A percentile compares a stretch with the other conserved stretches of the same genome.
Evolutionary conservation across 2,797 vertebrate species (phyloP).

Genomic region (Sebastes elongatus): DNA sequence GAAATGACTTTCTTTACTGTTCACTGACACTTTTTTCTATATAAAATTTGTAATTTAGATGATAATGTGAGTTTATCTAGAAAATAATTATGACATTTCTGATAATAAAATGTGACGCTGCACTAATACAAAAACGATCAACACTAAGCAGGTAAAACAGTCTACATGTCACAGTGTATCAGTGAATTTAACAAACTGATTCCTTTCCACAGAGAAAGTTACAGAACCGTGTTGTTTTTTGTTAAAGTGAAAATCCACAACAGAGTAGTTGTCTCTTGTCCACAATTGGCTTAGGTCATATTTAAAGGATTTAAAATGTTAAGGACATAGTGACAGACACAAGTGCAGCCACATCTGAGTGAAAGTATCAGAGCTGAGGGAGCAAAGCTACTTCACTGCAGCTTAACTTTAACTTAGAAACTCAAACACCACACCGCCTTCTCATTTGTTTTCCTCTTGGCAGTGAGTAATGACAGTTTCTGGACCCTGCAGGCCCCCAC

Average conservation of each 20-base stretch:
- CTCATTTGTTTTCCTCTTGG: neutral
- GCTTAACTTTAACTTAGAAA: neutral
- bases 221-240: neutral
- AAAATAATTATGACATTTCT: neutral
- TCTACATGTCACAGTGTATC: neutral
- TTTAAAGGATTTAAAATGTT: neutral
- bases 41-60: neutral
- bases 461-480: neutral
- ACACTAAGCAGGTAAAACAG: neutral
- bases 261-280: neutral
- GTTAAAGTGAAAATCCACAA: neutral
- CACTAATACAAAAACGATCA: neutral
- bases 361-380: neutral
- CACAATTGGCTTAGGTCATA: neutral
- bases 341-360: neutral
- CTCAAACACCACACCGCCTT: neutral
- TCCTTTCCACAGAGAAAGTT: neutral
- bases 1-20: neutral
- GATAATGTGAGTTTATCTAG: neutral
- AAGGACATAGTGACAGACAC: neutral
- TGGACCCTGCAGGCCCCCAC: neutral
- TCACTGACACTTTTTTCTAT: neutral
- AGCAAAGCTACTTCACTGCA: neutral
- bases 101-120: neutral
- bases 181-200: neutral